These are phyloP conservation scores for Myotis yumanensis DNA, from an alignment of 2,113 vertebrate species.

Conservation along the genomic window DNA sequence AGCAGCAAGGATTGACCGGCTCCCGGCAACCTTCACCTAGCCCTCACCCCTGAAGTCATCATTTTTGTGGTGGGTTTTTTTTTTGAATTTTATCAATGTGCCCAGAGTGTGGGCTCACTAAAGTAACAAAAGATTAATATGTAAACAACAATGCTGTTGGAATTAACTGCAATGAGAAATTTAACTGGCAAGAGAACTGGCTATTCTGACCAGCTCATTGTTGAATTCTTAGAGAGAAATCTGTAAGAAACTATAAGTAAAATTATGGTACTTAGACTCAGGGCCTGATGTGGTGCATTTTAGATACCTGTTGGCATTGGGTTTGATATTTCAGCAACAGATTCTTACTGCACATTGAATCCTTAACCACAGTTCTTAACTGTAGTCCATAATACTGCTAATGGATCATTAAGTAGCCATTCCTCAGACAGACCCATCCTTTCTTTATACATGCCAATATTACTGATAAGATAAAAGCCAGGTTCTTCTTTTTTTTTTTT, in stretches of 20 bases:
- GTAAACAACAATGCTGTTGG: background rate
- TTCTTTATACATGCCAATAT: background rate
- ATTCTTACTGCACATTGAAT: background rate
- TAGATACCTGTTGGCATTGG: background rate
- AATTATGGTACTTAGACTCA: background rate
- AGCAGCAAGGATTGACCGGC: no score
- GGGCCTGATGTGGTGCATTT: background rate
- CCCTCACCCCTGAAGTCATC: background rate
- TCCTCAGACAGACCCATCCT: background rate
- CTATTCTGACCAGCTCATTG: background rate
- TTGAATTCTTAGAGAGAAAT: constrained; percentile 3
- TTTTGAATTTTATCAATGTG: background rate
- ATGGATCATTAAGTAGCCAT: background rate
- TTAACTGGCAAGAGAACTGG: background rate
- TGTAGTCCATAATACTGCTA: background rate
- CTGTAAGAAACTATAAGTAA: background rate
- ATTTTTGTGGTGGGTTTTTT: background rate
- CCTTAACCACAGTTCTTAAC: background rate
- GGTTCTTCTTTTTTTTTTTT: constrained; percentile 5
- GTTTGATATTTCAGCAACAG: background rate
- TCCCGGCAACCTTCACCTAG: no score
- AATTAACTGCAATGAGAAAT: background rate
- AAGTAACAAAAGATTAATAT: constrained; percentile 1
- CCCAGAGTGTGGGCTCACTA: background rate
- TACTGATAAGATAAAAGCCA: background rate